Conservation (phyloP, 2,113 vertebrate genomes). For the Prunella fulvescens region DNA sequence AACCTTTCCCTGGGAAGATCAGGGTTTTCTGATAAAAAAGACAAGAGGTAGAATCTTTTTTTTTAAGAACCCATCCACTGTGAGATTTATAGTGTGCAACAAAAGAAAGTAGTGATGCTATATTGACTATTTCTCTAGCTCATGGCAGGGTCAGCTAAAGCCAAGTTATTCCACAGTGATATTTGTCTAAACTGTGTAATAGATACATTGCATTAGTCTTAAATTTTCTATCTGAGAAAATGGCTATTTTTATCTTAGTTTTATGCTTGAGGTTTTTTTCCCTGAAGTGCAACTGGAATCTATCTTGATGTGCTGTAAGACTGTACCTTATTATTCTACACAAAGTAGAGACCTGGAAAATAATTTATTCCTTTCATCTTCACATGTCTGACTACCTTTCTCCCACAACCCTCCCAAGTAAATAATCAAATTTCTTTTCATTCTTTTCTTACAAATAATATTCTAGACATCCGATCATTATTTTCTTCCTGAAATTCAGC, state of each 20-base stretch:
- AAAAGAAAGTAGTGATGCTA: not conserved
- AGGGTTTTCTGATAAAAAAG: not conserved
- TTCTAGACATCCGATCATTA: not conserved
- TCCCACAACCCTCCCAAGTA: not conserved
- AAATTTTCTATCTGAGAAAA: not conserved
- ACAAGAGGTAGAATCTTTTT: not conserved
- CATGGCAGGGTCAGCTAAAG: not conserved
- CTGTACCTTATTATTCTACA: not conserved
- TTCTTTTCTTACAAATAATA: not conserved
- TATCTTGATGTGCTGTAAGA: not conserved
- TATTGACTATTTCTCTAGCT: not conserved
- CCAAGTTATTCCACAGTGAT: not conserved
- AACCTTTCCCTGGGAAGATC: not conserved
- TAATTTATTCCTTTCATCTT: not conserved
- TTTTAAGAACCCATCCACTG: not conserved
- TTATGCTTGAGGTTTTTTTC: not conserved
- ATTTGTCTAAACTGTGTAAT: not conserved
- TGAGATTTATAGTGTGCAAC: not conserved
- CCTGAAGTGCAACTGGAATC: not conserved
- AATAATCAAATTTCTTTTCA: not conserved
- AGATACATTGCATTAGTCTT: not conserved
- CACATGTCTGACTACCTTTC: not conserved
- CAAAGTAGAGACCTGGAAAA: not conserved
- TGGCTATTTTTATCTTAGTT: not conserved
- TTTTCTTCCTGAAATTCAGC: not conserved